Percentiles rank a stretch among this genome's conserved stretches.
These are phyloP conservation scores for Athalia rosae DNA, from an alignment of 2,888 invertebrate species.

Conservation along the genomic window DNA sequence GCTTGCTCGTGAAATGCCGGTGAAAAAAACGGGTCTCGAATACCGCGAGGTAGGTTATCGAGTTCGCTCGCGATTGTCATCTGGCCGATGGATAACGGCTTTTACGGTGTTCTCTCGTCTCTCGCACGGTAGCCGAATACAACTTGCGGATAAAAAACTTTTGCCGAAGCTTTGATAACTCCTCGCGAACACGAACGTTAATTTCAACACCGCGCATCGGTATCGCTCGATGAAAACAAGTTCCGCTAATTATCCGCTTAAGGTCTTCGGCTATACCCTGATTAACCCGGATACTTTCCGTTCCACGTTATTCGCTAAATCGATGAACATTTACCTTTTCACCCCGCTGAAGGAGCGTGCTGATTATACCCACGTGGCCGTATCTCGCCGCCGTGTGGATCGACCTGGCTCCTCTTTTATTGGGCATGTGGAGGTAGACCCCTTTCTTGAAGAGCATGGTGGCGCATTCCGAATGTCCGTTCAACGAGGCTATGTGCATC, in stretches of 20 bases:
- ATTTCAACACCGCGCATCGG: neutral
- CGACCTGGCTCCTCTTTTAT: constrained; percentile 97
- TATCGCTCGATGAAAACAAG: neutral
- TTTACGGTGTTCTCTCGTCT: constrained; percentile 13
- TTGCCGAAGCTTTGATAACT: constrained; percentile 19
- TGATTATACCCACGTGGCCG: constrained; percentile 98
- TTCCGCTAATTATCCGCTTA: constrained; percentile 19
- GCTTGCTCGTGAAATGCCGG: too few relatives aligned
- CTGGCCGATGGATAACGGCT: constrained; percentile 10
- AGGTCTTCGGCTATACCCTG: neutral
- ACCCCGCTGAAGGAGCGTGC: constrained; percentile 95
- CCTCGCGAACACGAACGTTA: constrained; percentile 37
- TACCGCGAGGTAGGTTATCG: constrained; percentile 9
- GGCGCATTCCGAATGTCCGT: constrained; percentile 98
- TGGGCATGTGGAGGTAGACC: constrained; percentile 99
- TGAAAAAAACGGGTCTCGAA: neutral
- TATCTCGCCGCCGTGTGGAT: constrained; percentile 98
- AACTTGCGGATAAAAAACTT: constrained; percentile 12
- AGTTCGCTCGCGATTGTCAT: constrained; percentile 6
- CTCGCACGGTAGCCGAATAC: neutral
- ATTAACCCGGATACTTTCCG: neutral
- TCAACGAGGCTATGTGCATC: constrained; percentile 98
- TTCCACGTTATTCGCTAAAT: neutral
- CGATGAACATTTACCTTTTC: constrained; percentile 83
- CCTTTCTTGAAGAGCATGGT: constrained; percentile 99